These are phyloP conservation scores for Pseudococcus jackbeardsleyi DNA, from an alignment of 2,888 invertebrate genomes.

Conservation along the genomic window DNA sequence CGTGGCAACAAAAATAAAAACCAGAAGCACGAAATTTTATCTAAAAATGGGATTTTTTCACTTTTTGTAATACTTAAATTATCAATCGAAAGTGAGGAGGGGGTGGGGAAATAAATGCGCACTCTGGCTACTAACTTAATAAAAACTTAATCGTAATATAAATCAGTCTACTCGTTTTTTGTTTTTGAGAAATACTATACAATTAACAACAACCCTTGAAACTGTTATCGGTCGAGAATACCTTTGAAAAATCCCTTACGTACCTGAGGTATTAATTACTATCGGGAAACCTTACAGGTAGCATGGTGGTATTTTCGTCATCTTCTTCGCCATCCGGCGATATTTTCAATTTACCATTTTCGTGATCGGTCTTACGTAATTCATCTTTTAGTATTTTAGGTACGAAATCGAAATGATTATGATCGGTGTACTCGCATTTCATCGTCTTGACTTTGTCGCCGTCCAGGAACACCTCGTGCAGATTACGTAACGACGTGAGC, in stretches of 20 bases:
- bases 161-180: conserved; percentile 34
- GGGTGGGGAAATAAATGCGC: neutral
- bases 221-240: neutral
- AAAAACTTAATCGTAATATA: conserved; percentile 5
- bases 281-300: conserved; percentile 17
- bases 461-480: conserved; percentile 50
- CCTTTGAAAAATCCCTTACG: neutral
- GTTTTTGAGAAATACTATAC: neutral
- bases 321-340: conserved; percentile 46
- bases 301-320: conserved; percentile 57
- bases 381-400: conserved; percentile 12
- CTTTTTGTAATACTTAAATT: neutral
- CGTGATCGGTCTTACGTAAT: neutral
- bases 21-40: neutral
- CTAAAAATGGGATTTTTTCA: no score
- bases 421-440: conserved; percentile 22
- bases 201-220: neutral
- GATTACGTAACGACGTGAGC: conserved; percentile 55
- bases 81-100: neutral
- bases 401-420: neutral
- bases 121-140: conserved; percentile 21
- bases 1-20: neutral
- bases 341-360: conserved; percentile 51
- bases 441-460: conserved; percentile 13
- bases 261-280: neutral